Conservation (phyloP, 2,888 invertebrate genomes). For the Paralinhomoeus sp. region DNA sequence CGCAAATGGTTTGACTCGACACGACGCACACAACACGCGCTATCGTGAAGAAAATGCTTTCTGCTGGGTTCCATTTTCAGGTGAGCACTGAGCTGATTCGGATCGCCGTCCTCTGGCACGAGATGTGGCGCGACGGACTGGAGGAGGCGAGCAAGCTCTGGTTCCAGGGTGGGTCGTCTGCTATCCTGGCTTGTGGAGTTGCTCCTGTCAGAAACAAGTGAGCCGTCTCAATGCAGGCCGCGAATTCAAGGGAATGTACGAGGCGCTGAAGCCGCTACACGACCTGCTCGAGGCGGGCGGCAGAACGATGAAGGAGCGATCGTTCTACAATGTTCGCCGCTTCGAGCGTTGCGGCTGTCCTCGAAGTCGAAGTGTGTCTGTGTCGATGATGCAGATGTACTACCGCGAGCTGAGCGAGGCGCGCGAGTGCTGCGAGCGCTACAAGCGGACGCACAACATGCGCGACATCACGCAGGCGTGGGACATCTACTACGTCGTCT, state of each 20-base stretch:
- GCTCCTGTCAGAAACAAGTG: too few species aligned
- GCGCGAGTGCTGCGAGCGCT: constrained; percentile 78
- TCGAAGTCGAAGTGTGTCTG: too few species aligned
- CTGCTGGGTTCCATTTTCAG: background rate
- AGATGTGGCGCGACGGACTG: constrained; percentile 93
- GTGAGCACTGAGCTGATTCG: constrained; percentile 71
- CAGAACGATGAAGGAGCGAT: too few species aligned
- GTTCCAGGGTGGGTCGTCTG: background rate
- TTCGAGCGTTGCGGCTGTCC: too few species aligned
- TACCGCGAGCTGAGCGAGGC: constrained; percentile 81
- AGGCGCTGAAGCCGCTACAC: too few species aligned
- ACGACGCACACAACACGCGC: background rate
- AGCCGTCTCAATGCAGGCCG: too few species aligned
- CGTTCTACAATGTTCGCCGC: too few species aligned
- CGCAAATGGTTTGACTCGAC: constrained; percentile 51
- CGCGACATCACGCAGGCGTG: constrained; percentile 91
- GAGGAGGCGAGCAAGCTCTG: constrained; percentile 23
- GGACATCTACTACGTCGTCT: constrained; percentile 97
- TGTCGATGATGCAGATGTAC: constrained; percentile 63
- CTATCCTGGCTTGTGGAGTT: background rate
- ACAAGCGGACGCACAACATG: constrained; percentile 53
- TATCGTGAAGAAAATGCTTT: too few species aligned
- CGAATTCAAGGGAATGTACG: too few species aligned
- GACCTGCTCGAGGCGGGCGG: too few species aligned
- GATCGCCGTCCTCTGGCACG: constrained; percentile 96